A percentile compares a stretch with the other conserved stretches of the same genome.
Evolutionary conservation across 2,113 vertebrate species (phyloP).

Genomic region (Buteo buteo): DNA sequence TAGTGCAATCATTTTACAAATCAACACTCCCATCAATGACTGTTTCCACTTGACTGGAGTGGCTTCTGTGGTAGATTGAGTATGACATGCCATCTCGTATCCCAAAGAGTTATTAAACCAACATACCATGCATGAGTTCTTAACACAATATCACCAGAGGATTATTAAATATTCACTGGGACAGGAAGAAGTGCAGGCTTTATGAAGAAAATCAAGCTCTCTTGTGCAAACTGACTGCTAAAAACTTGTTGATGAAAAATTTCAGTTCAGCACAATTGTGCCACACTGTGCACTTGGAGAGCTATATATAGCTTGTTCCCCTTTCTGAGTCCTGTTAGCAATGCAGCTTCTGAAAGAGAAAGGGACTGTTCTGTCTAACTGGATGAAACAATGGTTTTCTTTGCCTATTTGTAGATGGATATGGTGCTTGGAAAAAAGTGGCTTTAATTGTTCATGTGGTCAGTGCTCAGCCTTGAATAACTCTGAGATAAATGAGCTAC

Average conservation of each 20-base stretch:
- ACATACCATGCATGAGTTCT: background rate
- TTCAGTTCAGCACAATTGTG: background rate
- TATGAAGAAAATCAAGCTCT: background rate
- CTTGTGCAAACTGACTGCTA: background rate
- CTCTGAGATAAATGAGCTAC: background rate
- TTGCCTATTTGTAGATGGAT: background rate
- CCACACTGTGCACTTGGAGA: background rate
- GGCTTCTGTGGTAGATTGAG: background rate
- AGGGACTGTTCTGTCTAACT: background rate
- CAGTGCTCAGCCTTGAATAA: background rate
- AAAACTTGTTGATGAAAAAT: background rate
- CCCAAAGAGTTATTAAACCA: background rate
- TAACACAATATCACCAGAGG: background rate
- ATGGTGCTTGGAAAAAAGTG: background rate
- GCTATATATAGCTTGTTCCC: background rate
- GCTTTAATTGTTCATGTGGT: background rate
- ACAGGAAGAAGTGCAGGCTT: background rate
- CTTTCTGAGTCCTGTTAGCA: background rate
- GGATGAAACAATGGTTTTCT: background rate
- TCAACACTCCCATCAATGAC: background rate
- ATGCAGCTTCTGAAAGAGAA: background rate
- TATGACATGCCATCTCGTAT: background rate
- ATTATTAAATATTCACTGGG: background rate
- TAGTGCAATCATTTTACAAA: background rate
- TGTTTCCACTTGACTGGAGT: background rate